Conservation (phyloP, 2,113 vertebrate species). For the Canis aureus region DNA sequence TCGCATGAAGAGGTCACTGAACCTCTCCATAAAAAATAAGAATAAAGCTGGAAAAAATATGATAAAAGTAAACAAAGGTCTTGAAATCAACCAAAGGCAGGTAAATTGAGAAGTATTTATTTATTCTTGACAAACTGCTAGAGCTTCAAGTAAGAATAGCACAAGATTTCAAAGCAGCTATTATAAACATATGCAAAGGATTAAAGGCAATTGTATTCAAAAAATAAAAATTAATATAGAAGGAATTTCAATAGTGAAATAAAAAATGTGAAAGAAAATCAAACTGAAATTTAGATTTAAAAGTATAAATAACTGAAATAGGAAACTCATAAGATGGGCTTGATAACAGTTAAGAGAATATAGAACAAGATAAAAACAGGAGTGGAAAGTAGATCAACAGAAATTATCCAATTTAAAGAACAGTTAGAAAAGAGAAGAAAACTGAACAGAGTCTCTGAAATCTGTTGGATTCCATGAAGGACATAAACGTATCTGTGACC, state of each 20-base stretch:
- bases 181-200: background rate
- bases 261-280: background rate
- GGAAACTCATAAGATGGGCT: background rate
- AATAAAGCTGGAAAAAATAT: background rate
- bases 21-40: background rate
- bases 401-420: background rate
- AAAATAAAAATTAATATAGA: background rate
- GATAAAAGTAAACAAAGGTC: background rate
- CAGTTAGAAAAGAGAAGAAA: background rate
- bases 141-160: background rate
- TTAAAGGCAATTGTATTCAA: background rate
- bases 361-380: background rate
- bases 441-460: background rate
- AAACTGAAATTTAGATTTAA: background rate
- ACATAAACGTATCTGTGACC: background rate
- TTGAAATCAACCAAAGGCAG: slow-evolving; percentile 19
- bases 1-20: background rate
- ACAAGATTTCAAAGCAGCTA: background rate
- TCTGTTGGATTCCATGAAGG: background rate
- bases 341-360: background rate
- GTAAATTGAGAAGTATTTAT: background rate
- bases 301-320: slow-evolving; percentile 1
- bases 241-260: background rate
- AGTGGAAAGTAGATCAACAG: background rate
- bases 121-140: background rate